Conservation (phyloP, 2,113 vertebrate genomes). For the Poeciliopsis occidentalis region DNA sequence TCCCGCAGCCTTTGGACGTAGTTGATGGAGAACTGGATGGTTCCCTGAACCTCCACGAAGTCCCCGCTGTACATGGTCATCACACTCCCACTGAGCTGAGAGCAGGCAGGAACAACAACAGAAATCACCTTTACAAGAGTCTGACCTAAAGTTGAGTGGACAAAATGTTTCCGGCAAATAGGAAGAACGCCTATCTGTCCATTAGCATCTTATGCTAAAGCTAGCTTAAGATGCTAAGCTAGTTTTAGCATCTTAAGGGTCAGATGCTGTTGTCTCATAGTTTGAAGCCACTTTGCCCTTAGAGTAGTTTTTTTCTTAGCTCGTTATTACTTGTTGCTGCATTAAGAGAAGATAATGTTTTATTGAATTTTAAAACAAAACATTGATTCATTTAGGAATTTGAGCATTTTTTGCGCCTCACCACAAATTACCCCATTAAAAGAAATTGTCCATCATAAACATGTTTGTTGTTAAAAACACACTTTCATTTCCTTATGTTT, state of each 20-base stretch:
- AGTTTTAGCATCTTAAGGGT: background rate
- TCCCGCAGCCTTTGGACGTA: slow-evolving; percentile 89
- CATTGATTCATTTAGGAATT: no score
- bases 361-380: no score
- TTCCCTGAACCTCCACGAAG: slow-evolving; percentile 91
- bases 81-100: slow-evolving; percentile 89
- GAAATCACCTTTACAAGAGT: background rate
- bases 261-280: no score
- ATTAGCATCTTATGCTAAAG: no score
- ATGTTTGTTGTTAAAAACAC: background rate
- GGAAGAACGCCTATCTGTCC: background rate
- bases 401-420: background rate
- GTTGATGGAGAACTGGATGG: slow-evolving; percentile 91
- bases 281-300: no score
- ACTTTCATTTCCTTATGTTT: background rate
- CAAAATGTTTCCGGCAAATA: background rate
- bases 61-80: slow-evolving; percentile 92
- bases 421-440: background rate
- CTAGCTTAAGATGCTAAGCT: background rate
- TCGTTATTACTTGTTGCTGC: no score
- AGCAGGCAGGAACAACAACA: slow-evolving; percentile 11
- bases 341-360: no score
- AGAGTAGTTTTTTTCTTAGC: no score
- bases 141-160: background rate
- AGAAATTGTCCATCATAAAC: background rate